Conservation (phyloP, 1,140 invertebrate species). For the Tetranychus urticae region DNA sequence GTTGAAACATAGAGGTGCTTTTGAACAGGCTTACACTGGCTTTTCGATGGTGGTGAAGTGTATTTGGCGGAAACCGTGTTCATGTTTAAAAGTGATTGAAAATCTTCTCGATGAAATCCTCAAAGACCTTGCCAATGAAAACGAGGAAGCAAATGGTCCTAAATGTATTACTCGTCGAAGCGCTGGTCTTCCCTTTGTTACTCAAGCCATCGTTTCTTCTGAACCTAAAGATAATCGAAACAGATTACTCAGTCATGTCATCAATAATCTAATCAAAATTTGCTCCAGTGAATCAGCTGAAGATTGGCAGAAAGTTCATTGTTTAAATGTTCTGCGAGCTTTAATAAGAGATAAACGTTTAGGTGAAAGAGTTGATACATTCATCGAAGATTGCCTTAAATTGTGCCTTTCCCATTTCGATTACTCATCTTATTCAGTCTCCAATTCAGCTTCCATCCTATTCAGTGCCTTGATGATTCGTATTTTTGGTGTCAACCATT, state of each 20-base stretch:
- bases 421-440: conserved; percentile 14
- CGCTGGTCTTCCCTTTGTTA: conserved; percentile 70
- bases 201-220: conserved; percentile 35
- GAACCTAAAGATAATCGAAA: background rate
- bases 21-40: conserved; percentile 77
- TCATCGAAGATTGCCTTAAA: conserved; percentile 23
- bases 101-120: conserved; percentile 43
- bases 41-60: conserved; percentile 47
- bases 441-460: conserved; percentile 64
- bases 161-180: conserved; percentile 41
- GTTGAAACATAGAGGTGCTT: conserved; percentile 77
- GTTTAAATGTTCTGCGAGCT: conserved; percentile 58
- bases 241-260: background rate
- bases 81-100: conserved; percentile 1
- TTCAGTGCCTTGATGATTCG: conserved; percentile 59
- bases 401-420: background rate
- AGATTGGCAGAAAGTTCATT: conserved; percentile 29
- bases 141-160: background rate
- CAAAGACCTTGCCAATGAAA: conserved; percentile 24
- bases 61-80: conserved; percentile 31
- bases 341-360: conserved; percentile 49
- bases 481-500: conserved; percentile 66
- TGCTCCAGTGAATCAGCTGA: background rate
- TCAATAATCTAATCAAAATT: background rate
- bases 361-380: conserved; percentile 40